Evolutionary conservation across 2,113 vertebrate species (phyloP).

Genomic region (Indicator indicator): DNA sequence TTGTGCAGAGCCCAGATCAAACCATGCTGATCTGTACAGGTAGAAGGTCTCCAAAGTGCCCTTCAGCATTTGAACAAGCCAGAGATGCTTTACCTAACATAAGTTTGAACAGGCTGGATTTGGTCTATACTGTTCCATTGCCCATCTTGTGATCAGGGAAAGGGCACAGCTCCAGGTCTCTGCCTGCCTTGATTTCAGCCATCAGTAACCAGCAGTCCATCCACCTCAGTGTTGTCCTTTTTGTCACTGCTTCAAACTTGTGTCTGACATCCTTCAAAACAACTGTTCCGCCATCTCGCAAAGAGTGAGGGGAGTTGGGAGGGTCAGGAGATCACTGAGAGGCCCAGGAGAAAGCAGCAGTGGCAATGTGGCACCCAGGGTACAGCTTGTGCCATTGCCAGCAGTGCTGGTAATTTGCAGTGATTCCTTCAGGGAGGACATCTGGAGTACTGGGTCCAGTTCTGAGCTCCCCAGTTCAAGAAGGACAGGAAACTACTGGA

Average conservation of each 20-base stretch:
- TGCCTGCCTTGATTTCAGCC: neutral
- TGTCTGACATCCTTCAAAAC: neutral
- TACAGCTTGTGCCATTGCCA: neutral
- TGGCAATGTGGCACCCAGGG: neutral
- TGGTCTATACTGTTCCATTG: neutral
- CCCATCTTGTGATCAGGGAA: neutral
- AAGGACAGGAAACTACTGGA: too few relatives aligned
- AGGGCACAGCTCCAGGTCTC: neutral
- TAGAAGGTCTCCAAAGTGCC: neutral
- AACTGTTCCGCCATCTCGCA: neutral
- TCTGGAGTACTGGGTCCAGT: too few relatives aligned
- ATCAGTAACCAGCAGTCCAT: neutral
- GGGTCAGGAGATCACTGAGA: neutral
- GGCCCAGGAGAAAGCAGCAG: neutral
- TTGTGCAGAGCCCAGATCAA: neutral
- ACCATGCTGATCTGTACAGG: fast-evolving
- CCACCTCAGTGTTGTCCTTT: neutral
- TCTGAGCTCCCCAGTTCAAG: too few relatives aligned
- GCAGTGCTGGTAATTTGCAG: neutral
- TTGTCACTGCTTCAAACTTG: neutral
- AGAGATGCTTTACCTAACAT: neutral
- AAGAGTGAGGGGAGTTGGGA: neutral
- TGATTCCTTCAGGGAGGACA: neutral
- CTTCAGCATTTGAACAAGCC: neutral
- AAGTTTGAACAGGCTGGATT: neutral